Base-by-base conservation (phyloP, 2,797 vertebrate species). In the Chelonia mydas region DNA sequence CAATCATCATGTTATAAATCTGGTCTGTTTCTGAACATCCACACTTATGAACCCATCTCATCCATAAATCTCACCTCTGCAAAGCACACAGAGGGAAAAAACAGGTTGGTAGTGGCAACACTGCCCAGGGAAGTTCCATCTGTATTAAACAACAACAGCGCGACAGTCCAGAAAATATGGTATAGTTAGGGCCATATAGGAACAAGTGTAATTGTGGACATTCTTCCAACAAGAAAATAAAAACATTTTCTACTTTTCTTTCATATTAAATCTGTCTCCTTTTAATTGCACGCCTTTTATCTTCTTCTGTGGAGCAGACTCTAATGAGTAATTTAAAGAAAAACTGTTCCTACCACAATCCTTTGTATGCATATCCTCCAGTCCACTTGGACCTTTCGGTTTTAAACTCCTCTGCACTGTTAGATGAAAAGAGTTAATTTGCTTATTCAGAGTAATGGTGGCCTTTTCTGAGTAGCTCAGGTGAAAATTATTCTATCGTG, bases 361-460 rank as follows among this genome's bases (percentile, higher is more conserved):
- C 47, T 84, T 84, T 79, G 37, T 81, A 27, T 93, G 77, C 23
- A 19, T 72, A 5, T 49, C 49, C 54, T 47, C 28, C 68, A 79
- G 11, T 57, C 16, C 31, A 0, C 16, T 87, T 49, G 3, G 72
- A 53, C 72, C 77, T 94, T 86, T 54, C 19, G 28, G 37, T 89
- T 93, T 90, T 89, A 74, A 57, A 78, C 1, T 16, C 8, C 81
- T 87, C 50, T 82, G 57, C 57, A 89, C 54, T 0, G 2, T 77
- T 0, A 81, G 4, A 90, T 11, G 37, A 94, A 90, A 21, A 85
- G 90, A 81, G 54, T 54, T 17, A 83, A 15, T 86, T 94, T 90
- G 33, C 27, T 81, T 84, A 92, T 86, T 94, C 90, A 65, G 37
- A 88, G 16, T 47, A 91, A 80, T 81, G 51, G 11, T 49, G 50